Base-by-base conservation (phyloP, 1,140 invertebrate species). In the Muscidifurax raptorellus region DNA sequence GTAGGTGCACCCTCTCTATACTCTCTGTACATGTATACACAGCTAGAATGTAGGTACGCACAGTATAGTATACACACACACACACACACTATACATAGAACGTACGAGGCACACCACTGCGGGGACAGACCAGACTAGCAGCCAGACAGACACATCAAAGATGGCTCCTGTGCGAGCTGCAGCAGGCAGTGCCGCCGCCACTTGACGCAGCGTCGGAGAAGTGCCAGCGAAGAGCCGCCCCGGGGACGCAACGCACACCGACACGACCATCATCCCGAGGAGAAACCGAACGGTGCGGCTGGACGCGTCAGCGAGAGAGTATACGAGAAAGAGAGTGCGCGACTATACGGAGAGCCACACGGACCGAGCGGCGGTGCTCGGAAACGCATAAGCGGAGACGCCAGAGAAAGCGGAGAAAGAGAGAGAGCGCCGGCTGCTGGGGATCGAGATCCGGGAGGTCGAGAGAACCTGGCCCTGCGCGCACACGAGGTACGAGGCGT, bases 61-160 rank as follows among this genome's bases (percentile, higher is more conserved):
- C 10, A 40, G 36, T 40, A 40, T 40, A 40, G 36, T 40, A 40
- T 40, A 40, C 36, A 40, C 36, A 40, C 36, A 36, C 32, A 36
- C 32, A 36, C 32, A 36, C 32, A 36, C 32, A 36, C 32, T 36
- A 36, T 7, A 36, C 32, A 78, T 28, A 66, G 22, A n/a, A n/a
- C n/a, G n/a, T n/a, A n/a, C 32, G 25, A 67, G 32, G 27, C 67
- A 22, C 40, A 44, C 47, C 28, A n/a, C n/a, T n/a, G n/a, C n/a
- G 80, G 40, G 66, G 40, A 25, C 15, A 47, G 52, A 67, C 13
- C 40, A 67, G 67, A 28, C 69, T 72, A 72, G 44, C 67, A 71
- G 74, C n/a, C 12, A 40, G 28, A 9, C 75, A 32, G 40, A 77
- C 75, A 77, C 75, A 77, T 77, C 75, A 77, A 77, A 77, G 75